phyloP scores from a whole-genome alignment of 2,113 vertebrate genomes.

The Oncorhynchus nerka region DNA sequence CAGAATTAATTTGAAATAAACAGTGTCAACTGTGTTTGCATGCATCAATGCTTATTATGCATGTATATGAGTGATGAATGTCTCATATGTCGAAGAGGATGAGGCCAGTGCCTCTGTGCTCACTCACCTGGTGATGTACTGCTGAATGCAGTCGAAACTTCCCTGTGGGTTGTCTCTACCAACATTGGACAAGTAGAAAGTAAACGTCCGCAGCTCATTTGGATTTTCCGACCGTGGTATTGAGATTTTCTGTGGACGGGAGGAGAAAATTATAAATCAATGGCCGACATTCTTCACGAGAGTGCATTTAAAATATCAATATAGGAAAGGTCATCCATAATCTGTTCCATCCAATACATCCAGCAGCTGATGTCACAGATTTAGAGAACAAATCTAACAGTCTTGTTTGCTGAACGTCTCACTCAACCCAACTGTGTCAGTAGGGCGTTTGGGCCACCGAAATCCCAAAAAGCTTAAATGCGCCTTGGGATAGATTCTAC shows the following conservation, averaged over 20 bases:
- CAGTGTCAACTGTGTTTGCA: neutral
- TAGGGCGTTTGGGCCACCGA: too few species aligned
- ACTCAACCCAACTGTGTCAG: too few species aligned
- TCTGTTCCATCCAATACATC: too few species aligned
- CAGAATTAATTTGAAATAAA: neutral
- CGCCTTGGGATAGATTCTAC: too few species aligned
- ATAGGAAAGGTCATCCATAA: too few species aligned
- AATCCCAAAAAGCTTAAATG: too few species aligned
- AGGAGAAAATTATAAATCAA: slow-evolving; percentile 7
- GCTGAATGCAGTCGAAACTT: slow-evolving; percentile 97
- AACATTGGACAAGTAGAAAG: slow-evolving; percentile 92
- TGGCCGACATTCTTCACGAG: neutral
- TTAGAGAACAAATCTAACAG: too few species aligned
- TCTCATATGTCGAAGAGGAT: too few species aligned
- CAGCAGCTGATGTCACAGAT: too few species aligned
- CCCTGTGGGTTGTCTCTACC: slow-evolving; percentile 95
- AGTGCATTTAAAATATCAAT: too few species aligned
- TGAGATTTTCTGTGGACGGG: slow-evolving; percentile 83
- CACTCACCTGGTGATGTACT: slow-evolving; percentile 90
- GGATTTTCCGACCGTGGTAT: slow-evolving; percentile 83
- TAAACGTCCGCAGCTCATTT: slow-evolving; percentile 82
- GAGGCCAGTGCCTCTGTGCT: too few species aligned
- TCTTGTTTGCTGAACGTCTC: too few species aligned
- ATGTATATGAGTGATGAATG: neutral
- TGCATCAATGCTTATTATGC: neutral